A percentile compares a stretch with the other conserved stretches of the same genome.
Conservation (phyloP, 23 tunicate genomes). For the Ciona savignyi region DNA sequence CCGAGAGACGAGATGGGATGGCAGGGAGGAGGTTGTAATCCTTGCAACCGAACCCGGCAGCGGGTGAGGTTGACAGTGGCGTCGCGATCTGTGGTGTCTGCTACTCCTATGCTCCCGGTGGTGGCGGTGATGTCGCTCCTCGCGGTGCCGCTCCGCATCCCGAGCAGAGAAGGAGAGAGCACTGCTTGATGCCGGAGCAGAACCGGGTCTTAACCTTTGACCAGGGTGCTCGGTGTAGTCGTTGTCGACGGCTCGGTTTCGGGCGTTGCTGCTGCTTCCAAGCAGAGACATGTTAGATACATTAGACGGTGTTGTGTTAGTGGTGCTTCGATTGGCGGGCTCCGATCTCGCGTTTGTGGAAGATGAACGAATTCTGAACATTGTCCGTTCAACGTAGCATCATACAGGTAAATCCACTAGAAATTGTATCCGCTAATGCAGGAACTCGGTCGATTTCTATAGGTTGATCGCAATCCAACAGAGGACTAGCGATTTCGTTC, state of each 20-base stretch:
- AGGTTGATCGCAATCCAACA: background rate
- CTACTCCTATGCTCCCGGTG: background rate
- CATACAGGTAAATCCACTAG: background rate
- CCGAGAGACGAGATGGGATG: constrained; percentile 11
- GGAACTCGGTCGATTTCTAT: background rate
- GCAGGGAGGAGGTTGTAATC: constrained; percentile 18
- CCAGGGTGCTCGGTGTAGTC: constrained; percentile 50
- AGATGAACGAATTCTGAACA: constrained; percentile 12
- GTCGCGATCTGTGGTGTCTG: constrained; percentile 5
- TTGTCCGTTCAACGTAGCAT: background rate
- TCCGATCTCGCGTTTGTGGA: constrained; percentile 13
- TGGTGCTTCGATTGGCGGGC: background rate
- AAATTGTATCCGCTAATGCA: background rate
- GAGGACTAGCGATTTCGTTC: background rate
- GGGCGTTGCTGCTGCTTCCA: background rate
- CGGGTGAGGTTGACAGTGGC: constrained; percentile 4
- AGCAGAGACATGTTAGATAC: background rate
- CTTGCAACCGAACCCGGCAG: constrained; percentile 16
- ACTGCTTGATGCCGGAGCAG: constrained; percentile 11
- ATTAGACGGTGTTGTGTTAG: background rate
- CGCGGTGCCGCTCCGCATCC: constrained; percentile 16
- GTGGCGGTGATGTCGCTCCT: background rate
- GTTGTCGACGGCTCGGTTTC: constrained; percentile 61
- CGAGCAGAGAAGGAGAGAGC: background rate
- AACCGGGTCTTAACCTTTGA: constrained; percentile 8